These are phyloP conservation scores for Crypturellus tataupa DNA, from an alignment of 2,797 vertebrate genomes.

Conservation along the genomic window DNA sequence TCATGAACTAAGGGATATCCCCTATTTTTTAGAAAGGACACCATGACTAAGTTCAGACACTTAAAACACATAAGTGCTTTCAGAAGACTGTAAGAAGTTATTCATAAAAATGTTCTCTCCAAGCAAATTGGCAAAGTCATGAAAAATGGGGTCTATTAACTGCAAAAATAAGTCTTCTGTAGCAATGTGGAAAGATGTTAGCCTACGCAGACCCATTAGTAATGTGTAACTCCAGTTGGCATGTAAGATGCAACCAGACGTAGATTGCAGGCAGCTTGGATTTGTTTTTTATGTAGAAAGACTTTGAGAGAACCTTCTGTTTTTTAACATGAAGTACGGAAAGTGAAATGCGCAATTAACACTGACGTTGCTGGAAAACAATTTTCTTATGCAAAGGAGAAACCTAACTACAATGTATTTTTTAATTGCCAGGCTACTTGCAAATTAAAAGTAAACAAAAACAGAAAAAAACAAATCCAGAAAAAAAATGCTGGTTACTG, in stretches of 20 bases:
- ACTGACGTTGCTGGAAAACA: not conserved
- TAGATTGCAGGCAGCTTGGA: not conserved
- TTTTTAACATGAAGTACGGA: not conserved
- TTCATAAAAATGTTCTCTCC: not conserved
- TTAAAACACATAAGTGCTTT: not conserved
- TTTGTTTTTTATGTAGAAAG: not conserved
- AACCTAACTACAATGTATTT: not conserved
- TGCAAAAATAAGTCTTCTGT: not conserved
- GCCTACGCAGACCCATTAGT: not conserved
- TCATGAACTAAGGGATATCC: not conserved
- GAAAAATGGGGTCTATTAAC: not conserved
- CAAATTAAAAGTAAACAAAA: too few relatives aligned
- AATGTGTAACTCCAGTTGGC: not conserved
- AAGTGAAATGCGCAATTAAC: not conserved
- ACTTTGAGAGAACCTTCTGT: not conserved
- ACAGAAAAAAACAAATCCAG: too few relatives aligned
- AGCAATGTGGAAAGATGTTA: not conserved
- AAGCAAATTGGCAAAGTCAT: not conserved
- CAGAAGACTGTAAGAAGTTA: not conserved
- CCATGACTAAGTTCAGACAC: not conserved
- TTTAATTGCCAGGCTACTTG: not conserved
- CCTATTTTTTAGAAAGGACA: not conserved
- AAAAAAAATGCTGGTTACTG: not conserved
- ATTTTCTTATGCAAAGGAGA: not conserved
- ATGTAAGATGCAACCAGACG: too few relatives aligned